Conservation (phyloP, 2,797 vertebrate species). For the Tragelaphus oryx region DNA sequence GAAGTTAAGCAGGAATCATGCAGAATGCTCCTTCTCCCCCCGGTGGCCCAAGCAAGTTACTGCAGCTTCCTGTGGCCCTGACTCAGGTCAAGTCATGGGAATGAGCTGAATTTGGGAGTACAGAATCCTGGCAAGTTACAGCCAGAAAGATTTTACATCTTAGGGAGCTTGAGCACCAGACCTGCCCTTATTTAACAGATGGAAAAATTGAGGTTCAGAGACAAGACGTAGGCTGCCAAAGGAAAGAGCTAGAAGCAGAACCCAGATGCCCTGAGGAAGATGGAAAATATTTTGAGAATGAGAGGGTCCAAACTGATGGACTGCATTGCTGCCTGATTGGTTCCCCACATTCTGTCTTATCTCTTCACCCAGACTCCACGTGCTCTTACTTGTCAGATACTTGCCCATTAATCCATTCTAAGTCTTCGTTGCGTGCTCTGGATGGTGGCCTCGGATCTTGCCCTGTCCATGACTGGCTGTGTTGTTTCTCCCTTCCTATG, state of each 20-base stretch:
- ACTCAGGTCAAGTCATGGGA: neutral
- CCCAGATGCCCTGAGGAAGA: neutral
- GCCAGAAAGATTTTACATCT: neutral
- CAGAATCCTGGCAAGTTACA: neutral
- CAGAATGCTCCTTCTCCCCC: conserved; percentile 42
- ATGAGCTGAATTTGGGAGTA: neutral
- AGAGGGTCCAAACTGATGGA: neutral
- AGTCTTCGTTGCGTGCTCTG: neutral
- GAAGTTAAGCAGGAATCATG: neutral
- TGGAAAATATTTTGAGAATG: neutral
- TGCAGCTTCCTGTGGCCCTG: neutral
- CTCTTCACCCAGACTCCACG: neutral
- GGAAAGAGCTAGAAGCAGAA: neutral
- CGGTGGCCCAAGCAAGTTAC: neutral
- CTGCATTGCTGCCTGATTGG: neutral
- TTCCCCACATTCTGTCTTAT: neutral
- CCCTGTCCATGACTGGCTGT: neutral
- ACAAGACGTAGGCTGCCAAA: neutral
- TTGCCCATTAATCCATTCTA: neutral
- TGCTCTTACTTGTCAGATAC: neutral
- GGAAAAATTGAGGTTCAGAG: neutral
- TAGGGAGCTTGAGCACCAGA: neutral
- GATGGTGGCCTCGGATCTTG: neutral
- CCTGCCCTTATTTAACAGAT: neutral
- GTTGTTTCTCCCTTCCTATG: neutral